Conservation (phyloP, 2,797 vertebrate genomes). For the Pterois miles region DNA sequence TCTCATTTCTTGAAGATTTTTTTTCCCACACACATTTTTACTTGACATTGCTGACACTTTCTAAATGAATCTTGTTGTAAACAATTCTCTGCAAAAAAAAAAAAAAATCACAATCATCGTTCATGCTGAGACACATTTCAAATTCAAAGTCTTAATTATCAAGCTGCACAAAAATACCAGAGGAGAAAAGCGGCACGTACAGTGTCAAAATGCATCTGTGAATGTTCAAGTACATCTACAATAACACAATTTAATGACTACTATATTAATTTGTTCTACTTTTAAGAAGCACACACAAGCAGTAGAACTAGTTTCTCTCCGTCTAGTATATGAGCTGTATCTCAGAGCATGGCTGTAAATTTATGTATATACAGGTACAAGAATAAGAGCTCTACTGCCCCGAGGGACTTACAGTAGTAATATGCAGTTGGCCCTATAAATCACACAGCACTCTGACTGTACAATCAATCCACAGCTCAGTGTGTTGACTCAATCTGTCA, state of each 20-base stretch:
- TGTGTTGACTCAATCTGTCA: constrained; percentile 57
- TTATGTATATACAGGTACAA: constrained; percentile 33
- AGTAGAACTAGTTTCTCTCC: constrained; percentile 8
- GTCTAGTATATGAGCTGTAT: constrained; percentile 28
- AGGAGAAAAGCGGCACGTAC: not conserved
- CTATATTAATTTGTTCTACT: not conserved
- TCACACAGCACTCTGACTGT: constrained; percentile 51
- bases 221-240: not conserved
- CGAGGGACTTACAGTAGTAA: constrained; percentile 40
- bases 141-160: constrained; percentile 15
- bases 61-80: constrained; percentile 6
- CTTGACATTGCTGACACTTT: constrained; percentile 16
- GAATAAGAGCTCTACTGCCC: constrained; percentile 27
- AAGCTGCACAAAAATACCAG: not conserved
- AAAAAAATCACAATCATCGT: constrained; percentile 21
- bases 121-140: constrained; percentile 15
- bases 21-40: not conserved
- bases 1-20: not conserved
- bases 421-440: constrained; percentile 55
- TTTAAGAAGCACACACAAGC: not conserved
- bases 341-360: constrained; percentile 26
- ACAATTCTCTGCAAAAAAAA: constrained; percentile 9
- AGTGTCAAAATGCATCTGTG: not conserved
- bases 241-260: not conserved
- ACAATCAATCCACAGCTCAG: constrained; percentile 49